Evolutionary conservation across 2,797 vertebrate species (phyloP).

Genomic region (Pangasius djambal): DNA sequence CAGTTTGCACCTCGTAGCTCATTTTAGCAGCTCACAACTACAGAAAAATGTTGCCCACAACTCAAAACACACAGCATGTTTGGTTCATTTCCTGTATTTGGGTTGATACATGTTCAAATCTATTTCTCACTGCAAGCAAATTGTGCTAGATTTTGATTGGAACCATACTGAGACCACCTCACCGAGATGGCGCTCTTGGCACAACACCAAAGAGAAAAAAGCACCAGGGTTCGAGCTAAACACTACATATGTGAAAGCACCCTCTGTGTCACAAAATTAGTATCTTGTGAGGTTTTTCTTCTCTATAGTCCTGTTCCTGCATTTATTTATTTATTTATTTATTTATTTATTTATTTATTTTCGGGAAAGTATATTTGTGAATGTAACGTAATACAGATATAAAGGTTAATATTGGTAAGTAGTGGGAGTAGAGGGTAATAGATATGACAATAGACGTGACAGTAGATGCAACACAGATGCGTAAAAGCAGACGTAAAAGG

Average conservation of each 20-base stretch:
- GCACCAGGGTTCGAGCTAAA: not conserved
- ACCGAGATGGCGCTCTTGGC: not conserved
- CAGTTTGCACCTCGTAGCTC: not conserved
- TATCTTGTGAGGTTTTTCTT: not conserved
- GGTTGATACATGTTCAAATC: not conserved
- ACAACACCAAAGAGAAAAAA: not conserved
- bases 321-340: not conserved
- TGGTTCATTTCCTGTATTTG: constrained; percentile 10
- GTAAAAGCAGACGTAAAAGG: not conserved
- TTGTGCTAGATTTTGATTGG: not conserved
- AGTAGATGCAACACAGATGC: not conserved
- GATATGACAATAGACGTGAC: not conserved
- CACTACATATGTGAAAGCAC: not conserved
- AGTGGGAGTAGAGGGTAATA: not conserved
- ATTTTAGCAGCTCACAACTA: not conserved
- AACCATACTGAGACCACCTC: constrained; percentile 8
- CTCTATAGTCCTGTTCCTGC: not conserved
- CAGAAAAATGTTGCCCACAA: not conserved
- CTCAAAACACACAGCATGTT: not conserved
- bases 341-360: too few species aligned
- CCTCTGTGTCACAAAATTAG: not conserved
- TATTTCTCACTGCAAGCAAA: constrained; percentile 5
- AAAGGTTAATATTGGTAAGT: not conserved
- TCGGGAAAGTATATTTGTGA: not conserved
- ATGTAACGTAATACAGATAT: not conserved